Conservation (phyloP, 2,113 vertebrate genomes). For the Donacobius atricapilla region DNA sequence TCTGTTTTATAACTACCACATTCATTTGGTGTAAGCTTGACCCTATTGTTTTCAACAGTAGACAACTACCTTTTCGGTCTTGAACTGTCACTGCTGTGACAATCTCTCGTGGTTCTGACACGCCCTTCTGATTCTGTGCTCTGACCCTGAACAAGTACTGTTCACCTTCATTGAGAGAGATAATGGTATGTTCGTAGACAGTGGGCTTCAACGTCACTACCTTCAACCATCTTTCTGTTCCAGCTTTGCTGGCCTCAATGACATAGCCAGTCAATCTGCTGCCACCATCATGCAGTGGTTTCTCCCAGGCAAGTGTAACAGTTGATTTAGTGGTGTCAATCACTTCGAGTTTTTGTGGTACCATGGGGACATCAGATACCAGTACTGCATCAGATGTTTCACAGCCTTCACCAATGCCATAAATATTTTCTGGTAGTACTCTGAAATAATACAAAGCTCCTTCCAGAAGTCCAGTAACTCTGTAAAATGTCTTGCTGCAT, state of each 20-base stretch:
- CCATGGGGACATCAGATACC: constrained; percentile 90
- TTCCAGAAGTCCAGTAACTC: constrained; percentile 87
- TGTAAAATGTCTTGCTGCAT: constrained; percentile 92
- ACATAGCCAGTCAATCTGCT: constrained; percentile 91
- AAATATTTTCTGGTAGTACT: constrained; percentile 95
- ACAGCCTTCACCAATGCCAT: constrained; percentile 90
- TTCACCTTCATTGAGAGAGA: constrained; percentile 93
- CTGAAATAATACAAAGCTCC: constrained; percentile 96
- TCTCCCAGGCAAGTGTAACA: constrained; percentile 93
- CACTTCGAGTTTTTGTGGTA: constrained; percentile 89
- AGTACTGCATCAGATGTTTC: constrained; percentile 89
- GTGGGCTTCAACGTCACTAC: constrained; percentile 89
- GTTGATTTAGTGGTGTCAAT: constrained; percentile 90
- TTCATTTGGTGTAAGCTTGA: not conserved
- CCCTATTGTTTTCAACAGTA: not conserved
- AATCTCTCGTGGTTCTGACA: constrained; percentile 89
- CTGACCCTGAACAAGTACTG: constrained; percentile 92
- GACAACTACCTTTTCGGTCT: constrained; percentile 88
- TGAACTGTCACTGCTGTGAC: constrained; percentile 88
- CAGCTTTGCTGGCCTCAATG: constrained; percentile 92
- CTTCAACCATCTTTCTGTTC: constrained; percentile 96
- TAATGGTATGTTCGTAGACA: constrained; percentile 86
- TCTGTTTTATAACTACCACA: not conserved
- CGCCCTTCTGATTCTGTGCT: constrained; percentile 91
- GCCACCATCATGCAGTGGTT: constrained; percentile 95